phyloP scores from a whole-genome alignment of 2,113 vertebrate genomes.

The Pterocles burchelli region DNA sequence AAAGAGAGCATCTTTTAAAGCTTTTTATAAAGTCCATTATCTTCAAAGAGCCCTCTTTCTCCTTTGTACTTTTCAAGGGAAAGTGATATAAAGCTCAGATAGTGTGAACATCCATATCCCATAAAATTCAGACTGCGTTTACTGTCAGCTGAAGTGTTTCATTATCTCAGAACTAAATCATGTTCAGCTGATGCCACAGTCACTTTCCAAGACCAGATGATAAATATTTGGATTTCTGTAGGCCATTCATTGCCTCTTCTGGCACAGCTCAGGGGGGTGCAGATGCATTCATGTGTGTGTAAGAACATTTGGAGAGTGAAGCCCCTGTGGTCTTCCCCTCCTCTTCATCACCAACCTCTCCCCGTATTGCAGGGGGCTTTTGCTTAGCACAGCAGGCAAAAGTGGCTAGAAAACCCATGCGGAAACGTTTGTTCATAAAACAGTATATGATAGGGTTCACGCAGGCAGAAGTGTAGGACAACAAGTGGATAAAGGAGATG shows the following conservation, averaged over 20 bases:
- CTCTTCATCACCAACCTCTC: conserved; percentile 72
- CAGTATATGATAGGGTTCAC: conserved; percentile 98
- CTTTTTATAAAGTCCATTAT: conserved; percentile 9
- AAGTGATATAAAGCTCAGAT: background rate
- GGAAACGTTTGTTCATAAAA: conserved; percentile 98
- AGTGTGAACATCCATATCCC: background rate
- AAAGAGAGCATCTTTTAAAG: background rate
- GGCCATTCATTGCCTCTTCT: background rate
- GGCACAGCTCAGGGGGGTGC: conserved; percentile 69
- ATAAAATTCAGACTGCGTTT: background rate
- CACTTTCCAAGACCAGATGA: background rate
- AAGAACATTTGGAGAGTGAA: conserved; percentile 79
- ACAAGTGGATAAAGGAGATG: conserved; percentile 96
- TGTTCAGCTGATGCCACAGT: background rate
- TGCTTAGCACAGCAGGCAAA: conserved; percentile 81
- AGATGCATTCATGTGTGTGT: conserved; percentile 71
- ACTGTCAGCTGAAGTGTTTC: background rate
- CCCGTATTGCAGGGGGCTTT: background rate
- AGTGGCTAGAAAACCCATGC: conserved; percentile 86
- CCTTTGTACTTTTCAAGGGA: conserved; percentile 11
- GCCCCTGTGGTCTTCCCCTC: conserved; percentile 80
- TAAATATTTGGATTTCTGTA: background rate
- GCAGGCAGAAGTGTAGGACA: conserved; percentile 95
- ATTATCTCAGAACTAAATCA: background rate
- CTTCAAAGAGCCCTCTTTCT: conserved; percentile 9